Base-by-base conservation (phyloP, 1,140 invertebrate species). In the Pogonognathellus flavescens region DNA sequence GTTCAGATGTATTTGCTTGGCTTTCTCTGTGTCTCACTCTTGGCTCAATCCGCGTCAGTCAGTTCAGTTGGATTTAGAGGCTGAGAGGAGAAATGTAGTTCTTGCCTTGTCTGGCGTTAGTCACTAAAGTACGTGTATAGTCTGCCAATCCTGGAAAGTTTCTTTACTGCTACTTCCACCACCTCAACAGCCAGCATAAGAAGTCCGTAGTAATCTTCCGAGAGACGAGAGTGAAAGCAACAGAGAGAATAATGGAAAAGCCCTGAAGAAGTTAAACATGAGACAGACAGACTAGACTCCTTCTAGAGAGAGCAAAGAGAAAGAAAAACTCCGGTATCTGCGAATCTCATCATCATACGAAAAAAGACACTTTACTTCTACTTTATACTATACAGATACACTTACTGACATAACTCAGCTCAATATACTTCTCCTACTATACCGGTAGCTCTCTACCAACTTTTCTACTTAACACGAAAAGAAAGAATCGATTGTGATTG, bases 61-160 rank as follows among this genome's bases (percentile, higher is more conserved):
- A 66, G 62, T 66, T 66, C 62, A 66, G 62, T 66, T 66, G 62
- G 62, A 66, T 66, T 66, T 66, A 66, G 62, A 66, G 62, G 14
- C 25, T 66, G 80, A 82, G 80, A 82, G 80, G 22, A 82, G 53
- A 53, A 82, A 82, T 22, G 25, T 41, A 53, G 25, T 52, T 82
- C 53, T 82, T 82, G 50, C 20, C 55, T 53, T 52, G 18, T 62
- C 82, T 83, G 62, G 52, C 22, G 57, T n/a, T 50, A 82, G 81
- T 50, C 25, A 57, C 53, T 55, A 14, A 57, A 82, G 81, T 31
- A 50, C 11, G 22, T 13, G 62, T 41, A 41, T 1, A 41, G 31
- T 41, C 31, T 41, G 31, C 31, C 31, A 41, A 41, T 41, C 31
- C 31, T 41, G 31, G 31, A 41, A 41, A 41, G 31, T 41, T 41